These are phyloP conservation scores for Nipponia nippon DNA, from an alignment of 2,113 vertebrate genomes.

Conservation along the genomic window DNA sequence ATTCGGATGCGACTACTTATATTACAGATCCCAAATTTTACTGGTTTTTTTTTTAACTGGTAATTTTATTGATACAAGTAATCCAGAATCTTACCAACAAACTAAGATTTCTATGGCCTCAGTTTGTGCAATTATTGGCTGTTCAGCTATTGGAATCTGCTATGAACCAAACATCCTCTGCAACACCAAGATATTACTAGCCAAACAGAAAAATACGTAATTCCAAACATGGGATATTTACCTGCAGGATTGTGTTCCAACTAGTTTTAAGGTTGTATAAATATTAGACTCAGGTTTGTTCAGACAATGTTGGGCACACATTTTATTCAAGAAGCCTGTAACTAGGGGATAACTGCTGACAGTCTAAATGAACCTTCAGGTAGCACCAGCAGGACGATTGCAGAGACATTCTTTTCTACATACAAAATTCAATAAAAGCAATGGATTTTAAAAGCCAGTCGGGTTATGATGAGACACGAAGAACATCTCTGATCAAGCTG, in stretches of 20 bases:
- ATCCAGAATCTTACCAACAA: neutral
- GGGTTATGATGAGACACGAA: neutral
- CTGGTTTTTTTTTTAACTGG: neutral
- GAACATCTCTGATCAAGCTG: neutral
- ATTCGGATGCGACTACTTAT: neutral
- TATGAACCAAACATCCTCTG: neutral
- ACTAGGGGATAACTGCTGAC: neutral
- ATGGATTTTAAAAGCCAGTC: neutral
- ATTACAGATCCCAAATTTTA: neutral
- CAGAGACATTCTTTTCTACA: neutral
- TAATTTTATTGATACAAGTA: neutral
- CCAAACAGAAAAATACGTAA: neutral
- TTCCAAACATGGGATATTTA: neutral
- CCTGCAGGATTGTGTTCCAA: neutral
- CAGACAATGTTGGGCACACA: neutral
- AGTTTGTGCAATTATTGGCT: neutral
- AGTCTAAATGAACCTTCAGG: neutral
- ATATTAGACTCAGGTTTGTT: neutral
- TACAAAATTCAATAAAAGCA: neutral
- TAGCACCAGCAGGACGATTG: neutral
- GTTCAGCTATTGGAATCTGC: neutral
- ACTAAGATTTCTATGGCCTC: neutral
- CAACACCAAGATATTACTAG: neutral
- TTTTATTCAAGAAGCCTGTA: neutral
- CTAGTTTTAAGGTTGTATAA: neutral